Conservation (phyloP, 2,797 vertebrate species). For the Bothrops alternatus region DNA sequence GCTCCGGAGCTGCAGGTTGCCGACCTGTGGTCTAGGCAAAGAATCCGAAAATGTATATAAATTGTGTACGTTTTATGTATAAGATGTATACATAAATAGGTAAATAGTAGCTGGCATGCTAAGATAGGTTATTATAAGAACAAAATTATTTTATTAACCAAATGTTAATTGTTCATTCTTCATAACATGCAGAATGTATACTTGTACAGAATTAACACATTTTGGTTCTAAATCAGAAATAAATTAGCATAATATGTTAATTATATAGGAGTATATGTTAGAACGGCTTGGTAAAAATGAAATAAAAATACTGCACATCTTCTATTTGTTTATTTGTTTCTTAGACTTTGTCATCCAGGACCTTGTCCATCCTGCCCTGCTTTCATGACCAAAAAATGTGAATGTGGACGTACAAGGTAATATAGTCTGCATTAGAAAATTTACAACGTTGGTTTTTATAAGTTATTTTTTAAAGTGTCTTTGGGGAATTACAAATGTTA, state of each 20-base stretch:
- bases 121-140: neutral
- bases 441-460: neutral
- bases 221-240: neutral
- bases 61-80: neutral
- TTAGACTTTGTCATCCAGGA: conserved; percentile 94
- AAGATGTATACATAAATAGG: neutral
- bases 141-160: neutral
- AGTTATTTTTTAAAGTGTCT: neutral
- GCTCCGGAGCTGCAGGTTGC: too few species aligned
- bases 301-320: conserved; percentile 5
- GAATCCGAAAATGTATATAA: neutral
- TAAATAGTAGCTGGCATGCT: neutral
- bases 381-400: conserved; percentile 87
- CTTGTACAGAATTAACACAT: neutral
- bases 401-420: conserved; percentile 92
- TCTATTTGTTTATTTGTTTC: neutral
- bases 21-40: neutral
- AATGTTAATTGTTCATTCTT: neutral
- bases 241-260: neutral
- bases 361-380: conserved; percentile 97
- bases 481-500: neutral
- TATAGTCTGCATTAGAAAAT: conserved; percentile 19
- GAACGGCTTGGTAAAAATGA: neutral
- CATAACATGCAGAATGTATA: neutral
- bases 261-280: neutral